These are phyloP conservation scores for Mastacembelus armatus DNA, from an alignment of 2,797 vertebrate genomes.

Conservation along the genomic window DNA sequence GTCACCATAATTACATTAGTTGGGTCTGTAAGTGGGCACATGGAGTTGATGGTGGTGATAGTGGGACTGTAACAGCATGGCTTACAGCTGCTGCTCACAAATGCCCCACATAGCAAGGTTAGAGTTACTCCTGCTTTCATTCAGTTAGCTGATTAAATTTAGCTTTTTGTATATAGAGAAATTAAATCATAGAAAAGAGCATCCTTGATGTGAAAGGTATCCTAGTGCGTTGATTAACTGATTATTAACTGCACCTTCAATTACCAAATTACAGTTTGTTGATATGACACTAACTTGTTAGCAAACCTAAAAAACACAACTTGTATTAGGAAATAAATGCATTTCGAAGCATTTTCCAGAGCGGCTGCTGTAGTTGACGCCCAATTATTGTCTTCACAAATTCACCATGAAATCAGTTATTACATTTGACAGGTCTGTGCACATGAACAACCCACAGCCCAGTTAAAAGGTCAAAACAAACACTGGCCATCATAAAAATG, in stretches of 20 bases:
- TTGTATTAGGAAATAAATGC: constrained; percentile 19
- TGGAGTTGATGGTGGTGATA: constrained; percentile 55
- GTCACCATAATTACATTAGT: constrained; percentile 72
- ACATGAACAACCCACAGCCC: constrained; percentile 60
- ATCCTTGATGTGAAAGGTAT: constrained; percentile 38
- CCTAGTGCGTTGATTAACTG: constrained; percentile 31
- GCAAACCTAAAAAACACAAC: constrained; percentile 42
- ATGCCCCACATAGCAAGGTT: constrained; percentile 64
- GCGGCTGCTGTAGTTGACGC: constrained; percentile 26
- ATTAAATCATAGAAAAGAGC: constrained; percentile 25
- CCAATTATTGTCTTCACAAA: constrained; percentile 65
- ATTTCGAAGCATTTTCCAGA: constrained; percentile 29
- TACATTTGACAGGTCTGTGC: constrained; percentile 60
- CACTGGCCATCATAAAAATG: constrained; percentile 64
- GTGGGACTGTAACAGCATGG: constrained; percentile 68
- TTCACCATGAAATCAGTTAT: constrained; percentile 72
- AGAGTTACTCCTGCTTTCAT: constrained; percentile 58
- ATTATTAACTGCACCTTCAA: constrained; percentile 53
- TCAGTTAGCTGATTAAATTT: constrained; percentile 29
- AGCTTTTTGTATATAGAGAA: constrained; percentile 13
- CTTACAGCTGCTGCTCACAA: constrained; percentile 67
- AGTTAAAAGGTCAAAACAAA: constrained; percentile 79
- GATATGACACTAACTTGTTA: constrained; percentile 33
- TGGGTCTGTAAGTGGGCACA: constrained; percentile 58
- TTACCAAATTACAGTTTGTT: constrained; percentile 48